These are phyloP conservation scores for Xerus inauris DNA, from an alignment of 2,113 vertebrate genomes.

Conservation along the genomic window DNA sequence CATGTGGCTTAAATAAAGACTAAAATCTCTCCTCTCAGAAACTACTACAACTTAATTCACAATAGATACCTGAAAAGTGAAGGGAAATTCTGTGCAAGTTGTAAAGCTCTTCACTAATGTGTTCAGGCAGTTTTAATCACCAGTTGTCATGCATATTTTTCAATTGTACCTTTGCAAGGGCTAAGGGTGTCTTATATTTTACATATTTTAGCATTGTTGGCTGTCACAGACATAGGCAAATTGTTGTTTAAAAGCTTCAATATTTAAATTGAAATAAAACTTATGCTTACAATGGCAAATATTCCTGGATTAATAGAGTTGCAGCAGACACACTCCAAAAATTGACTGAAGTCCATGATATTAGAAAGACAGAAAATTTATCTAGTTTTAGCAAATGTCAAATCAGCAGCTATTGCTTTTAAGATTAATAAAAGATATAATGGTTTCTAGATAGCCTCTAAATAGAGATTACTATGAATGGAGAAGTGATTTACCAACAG, in stretches of 20 bases:
- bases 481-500: conserved; percentile 90
- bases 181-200: conserved; percentile 47
- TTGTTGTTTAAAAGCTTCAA: conserved; percentile 62
- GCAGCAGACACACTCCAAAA: conserved; percentile 63
- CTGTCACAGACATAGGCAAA: conserved; percentile 28
- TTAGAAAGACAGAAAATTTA: conserved; percentile 82
- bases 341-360: conserved; percentile 78
- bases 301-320: conserved; percentile 67
- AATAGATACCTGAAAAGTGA: not conserved
- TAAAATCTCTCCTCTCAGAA: not conserved
- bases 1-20: not conserved
- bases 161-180: conserved; percentile 12
- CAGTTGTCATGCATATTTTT: conserved; percentile 41
- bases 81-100: conserved; percentile 37
- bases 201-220: conserved; percentile 42
- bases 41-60: not conserved
- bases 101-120: not conserved
- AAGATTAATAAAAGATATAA: conserved; percentile 89
- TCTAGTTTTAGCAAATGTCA: conserved; percentile 87
- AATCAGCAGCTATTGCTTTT: conserved; percentile 85
- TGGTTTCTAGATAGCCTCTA: conserved; percentile 86
- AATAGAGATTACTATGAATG: conserved; percentile 89
- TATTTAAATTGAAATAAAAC: conserved; percentile 73
- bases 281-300: conserved; percentile 62
- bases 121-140: conserved; percentile 43